Evolutionary conservation across 2,797 vertebrate genomes (phyloP).

Genomic region (Gorsachius magnificus): DNA sequence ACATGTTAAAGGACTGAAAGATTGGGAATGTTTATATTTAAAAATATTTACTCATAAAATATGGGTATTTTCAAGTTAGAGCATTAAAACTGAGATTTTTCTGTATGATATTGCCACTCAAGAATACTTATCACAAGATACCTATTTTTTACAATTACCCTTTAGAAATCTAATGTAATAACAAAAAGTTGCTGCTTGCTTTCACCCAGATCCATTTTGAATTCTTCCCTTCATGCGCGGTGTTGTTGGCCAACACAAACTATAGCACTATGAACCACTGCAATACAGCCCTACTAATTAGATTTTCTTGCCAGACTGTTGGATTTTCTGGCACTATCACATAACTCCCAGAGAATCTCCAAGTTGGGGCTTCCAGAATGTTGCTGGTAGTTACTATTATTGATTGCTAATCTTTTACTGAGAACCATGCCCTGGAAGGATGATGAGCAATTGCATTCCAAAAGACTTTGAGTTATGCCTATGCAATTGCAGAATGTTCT

Average conservation of each 20-base stretch:
- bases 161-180: not conserved
- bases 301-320: slow-evolving; percentile 19
- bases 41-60: not conserved
- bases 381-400: not conserved
- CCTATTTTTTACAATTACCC: not conserved
- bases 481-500: not conserved
- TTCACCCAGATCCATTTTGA: not conserved
- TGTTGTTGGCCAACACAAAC: not conserved
- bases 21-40: not conserved
- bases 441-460: not conserved
- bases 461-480: not conserved
- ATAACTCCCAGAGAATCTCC: not conserved
- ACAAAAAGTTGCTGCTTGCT: not conserved
- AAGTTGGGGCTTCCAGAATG: not conserved
- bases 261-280: not conserved
- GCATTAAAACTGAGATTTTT: not conserved
- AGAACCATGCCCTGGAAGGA: not conserved
- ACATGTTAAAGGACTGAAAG: not conserved
- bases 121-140: not conserved
- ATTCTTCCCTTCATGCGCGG: not conserved
- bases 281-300: slow-evolving; percentile 16
- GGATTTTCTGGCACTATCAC: slow-evolving; percentile 8
- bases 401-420: not conserved
- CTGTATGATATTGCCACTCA: not conserved
- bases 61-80: not conserved